A percentile compares a stretch with the other conserved stretches of the same genome.
phyloP scores from a whole-genome alignment of 92 coral and sea anemone species.

The Bergia sp. region DNA sequence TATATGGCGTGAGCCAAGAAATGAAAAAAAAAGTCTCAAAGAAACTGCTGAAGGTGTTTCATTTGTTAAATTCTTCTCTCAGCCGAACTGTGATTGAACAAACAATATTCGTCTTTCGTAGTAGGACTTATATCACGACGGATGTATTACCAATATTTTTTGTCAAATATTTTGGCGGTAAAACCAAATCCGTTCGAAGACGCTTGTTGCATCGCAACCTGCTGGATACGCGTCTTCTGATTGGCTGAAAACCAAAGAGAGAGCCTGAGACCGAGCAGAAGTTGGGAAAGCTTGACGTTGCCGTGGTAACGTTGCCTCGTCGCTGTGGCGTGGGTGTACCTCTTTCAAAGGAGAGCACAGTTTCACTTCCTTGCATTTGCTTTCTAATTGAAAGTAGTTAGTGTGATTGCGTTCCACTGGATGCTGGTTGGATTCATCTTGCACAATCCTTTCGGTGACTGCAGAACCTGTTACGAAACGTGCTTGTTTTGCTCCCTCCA shows the following conservation, averaged over 20 bases:
- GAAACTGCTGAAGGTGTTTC: not conserved
- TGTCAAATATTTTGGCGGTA: conserved; percentile 41
- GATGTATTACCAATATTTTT: conserved; percentile 33
- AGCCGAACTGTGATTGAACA: conserved; percentile 28
- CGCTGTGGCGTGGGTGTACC: conserved; percentile 57
- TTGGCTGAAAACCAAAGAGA: conserved; percentile 34
- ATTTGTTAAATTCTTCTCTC: not conserved
- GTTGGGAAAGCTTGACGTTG: conserved; percentile 50
- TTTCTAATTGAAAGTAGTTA: conserved; percentile 40
- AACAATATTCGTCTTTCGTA: conserved; percentile 28
- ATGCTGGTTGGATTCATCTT: conserved; percentile 6
- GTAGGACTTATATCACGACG: conserved; percentile 24
- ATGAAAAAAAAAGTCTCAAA: not conserved
- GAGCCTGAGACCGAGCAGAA: conserved; percentile 32
- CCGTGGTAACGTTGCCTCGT: conserved; percentile 50
- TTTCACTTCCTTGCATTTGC: conserved; percentile 47
- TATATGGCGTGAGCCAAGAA: not conserved
- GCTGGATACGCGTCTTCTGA: conserved; percentile 34
- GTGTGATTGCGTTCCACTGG: conserved; percentile 39
- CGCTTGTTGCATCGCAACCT: conserved; percentile 55
- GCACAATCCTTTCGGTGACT: conserved; percentile 16
- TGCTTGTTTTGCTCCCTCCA: not conserved
- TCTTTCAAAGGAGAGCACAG: conserved; percentile 49
- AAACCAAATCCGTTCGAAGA: conserved; percentile 48
- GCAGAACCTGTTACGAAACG: not conserved